Percentiles rank a stretch among this genome's conserved stretches.
phyloP scores from a whole-genome alignment of 2,797 vertebrate genomes.

The Enteromius fasciolatus region DNA sequence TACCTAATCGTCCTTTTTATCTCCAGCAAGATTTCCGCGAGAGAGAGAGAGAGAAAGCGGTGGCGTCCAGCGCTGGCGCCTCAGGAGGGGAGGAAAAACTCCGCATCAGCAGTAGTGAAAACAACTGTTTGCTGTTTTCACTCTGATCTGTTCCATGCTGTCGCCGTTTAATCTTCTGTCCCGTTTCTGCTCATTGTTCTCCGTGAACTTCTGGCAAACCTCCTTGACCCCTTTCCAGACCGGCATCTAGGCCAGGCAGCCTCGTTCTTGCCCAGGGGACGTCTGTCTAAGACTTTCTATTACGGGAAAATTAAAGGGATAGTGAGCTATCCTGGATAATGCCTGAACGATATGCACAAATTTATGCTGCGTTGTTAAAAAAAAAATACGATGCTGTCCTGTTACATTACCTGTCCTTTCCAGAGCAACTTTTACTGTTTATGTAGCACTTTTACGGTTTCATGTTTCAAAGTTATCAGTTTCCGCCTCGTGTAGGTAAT shows the following conservation, averaged over 20 bases:
- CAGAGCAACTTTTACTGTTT: neutral
- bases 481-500: neutral
- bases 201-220: slow-evolving; percentile 54
- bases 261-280: slow-evolving; percentile 38
- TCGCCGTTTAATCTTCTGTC: neutral
- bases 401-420: slow-evolving; percentile 21
- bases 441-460: neutral
- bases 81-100: neutral
- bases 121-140: slow-evolving; percentile 17
- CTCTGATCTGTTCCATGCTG: slow-evolving; percentile 15
- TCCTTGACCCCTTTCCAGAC: slow-evolving; percentile 65
- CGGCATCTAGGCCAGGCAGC: slow-evolving; percentile 64
- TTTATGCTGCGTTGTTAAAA: slow-evolving; percentile 48
- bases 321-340: slow-evolving; percentile 34
- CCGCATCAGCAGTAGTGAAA: slow-evolving; percentile 32
- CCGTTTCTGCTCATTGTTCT: slow-evolving; percentile 32
- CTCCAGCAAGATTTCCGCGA: slow-evolving; percentile 11
- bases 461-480: neutral
- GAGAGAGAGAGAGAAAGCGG: neutral
- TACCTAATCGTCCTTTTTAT: slow-evolving; percentile 32
- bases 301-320: slow-evolving; percentile 58
- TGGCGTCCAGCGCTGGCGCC: neutral
- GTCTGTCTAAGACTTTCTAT: slow-evolving; percentile 61
- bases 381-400: neutral
- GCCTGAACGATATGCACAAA: slow-evolving; percentile 27